These are phyloP conservation scores for Serripes groenlandicus DNA, from an alignment of 2,888 invertebrate species.

Conservation along the genomic window DNA sequence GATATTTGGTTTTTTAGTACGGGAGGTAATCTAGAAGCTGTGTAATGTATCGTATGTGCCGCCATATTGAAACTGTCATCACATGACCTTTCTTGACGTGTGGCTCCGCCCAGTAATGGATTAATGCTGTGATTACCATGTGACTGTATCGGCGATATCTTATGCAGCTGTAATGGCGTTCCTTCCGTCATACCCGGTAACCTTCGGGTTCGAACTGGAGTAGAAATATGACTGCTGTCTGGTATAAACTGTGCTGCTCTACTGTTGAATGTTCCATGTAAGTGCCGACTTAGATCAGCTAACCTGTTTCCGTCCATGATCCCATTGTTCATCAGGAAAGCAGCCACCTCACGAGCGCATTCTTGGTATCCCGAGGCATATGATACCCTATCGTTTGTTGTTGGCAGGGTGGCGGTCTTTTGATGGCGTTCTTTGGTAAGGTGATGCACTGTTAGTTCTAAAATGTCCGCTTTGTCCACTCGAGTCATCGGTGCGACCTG, in stretches of 20 bases:
- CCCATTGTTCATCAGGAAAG: neutral
- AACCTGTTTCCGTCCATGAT: neutral
- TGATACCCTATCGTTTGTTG: neutral
- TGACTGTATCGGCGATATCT: neutral
- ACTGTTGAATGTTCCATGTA: neutral
- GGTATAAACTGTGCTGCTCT: neutral
- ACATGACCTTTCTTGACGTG: too few relatives aligned
- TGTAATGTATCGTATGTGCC: neutral
- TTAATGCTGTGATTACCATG: neutral
- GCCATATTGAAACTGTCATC: neutral
- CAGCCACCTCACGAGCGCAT: neutral
- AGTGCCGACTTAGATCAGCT: neutral
- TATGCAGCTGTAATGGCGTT: neutral
- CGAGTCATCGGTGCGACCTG: slow-evolving; percentile 16
- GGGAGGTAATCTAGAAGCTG: neutral
- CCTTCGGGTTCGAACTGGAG: neutral
- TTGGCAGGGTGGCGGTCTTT: neutral
- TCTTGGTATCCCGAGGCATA: slow-evolving; percentile 13
- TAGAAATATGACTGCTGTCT: neutral
- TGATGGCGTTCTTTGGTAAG: neutral
- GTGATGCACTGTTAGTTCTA: slow-evolving; percentile 6
- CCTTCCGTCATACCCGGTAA: neutral
- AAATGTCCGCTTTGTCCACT: slow-evolving; percentile 12
- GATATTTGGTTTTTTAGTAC: neutral
- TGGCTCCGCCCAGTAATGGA: neutral